Percentiles rank a stretch among this genome's conserved stretches.
These are phyloP conservation scores for Larimichthys crocea DNA, from an alignment of 2,113 vertebrate species.

Conservation along the genomic window DNA sequence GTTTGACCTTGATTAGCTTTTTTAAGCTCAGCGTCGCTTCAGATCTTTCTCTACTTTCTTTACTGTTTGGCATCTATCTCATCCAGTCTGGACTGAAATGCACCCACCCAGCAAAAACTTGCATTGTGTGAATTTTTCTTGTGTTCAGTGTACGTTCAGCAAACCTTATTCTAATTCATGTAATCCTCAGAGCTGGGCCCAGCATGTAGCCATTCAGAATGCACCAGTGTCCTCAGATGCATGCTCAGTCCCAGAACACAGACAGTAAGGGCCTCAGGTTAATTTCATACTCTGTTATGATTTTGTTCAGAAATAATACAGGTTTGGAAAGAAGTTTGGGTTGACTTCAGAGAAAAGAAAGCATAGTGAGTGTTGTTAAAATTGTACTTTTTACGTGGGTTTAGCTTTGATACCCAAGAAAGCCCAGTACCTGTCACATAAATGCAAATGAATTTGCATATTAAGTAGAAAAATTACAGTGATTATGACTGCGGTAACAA, in stretches of 20 bases:
- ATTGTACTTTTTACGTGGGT: slow-evolving; percentile 22
- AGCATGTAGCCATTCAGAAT: slow-evolving; percentile 68
- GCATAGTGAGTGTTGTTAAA: slow-evolving; percentile 25
- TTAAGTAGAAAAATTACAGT: slow-evolving; percentile 21
- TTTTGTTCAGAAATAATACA: slow-evolving; percentile 71
- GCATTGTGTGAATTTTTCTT: slow-evolving; percentile 67
- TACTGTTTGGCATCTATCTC: slow-evolving; percentile 16
- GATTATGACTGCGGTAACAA: slow-evolving; percentile 34
- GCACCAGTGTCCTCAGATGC: slow-evolving; percentile 70
- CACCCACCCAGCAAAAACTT: slow-evolving; percentile 60
- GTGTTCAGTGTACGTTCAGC: slow-evolving; percentile 58
- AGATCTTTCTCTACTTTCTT: slow-evolving; percentile 24
- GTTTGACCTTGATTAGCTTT: slow-evolving; percentile 4
- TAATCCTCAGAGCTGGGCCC: slow-evolving; percentile 72
- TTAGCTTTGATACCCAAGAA: slow-evolving; percentile 27
- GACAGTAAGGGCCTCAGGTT: slow-evolving; percentile 70
- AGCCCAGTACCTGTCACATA: slow-evolving; percentile 33
- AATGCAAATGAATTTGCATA: slow-evolving; percentile 42
- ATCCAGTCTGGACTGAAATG: slow-evolving; percentile 32
- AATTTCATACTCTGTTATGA: slow-evolving; percentile 81
- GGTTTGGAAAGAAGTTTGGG: slow-evolving; percentile 53
- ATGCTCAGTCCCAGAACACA: slow-evolving; percentile 71
- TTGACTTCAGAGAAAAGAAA: slow-evolving; percentile 58
- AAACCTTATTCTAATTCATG: slow-evolving; percentile 73
- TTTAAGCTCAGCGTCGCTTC: slow-evolving; percentile 4